phyloP scores from a whole-genome alignment of 2,113 vertebrate species.

The Numenius arquata region DNA sequence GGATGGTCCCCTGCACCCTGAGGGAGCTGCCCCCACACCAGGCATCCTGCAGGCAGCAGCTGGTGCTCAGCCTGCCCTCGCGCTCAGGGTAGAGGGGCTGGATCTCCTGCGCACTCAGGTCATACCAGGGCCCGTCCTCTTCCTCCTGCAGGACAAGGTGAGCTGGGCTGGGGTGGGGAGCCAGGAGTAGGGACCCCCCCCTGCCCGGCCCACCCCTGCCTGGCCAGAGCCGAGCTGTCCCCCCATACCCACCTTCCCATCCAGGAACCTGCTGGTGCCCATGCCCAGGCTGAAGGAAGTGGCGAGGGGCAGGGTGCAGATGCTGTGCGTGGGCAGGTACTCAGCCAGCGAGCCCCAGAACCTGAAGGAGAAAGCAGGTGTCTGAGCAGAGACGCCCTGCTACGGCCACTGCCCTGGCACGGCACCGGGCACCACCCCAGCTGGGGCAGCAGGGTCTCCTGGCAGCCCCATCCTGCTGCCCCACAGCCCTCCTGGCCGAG shows the following conservation, averaged over 20 bases:
- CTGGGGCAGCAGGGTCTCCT: neutral
- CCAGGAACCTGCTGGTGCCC: slow-evolving; percentile 81
- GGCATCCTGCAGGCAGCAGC: slow-evolving; percentile 80
- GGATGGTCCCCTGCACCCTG: slow-evolving; percentile 80
- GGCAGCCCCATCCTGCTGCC: accelerated
- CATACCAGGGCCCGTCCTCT: slow-evolving; percentile 80
- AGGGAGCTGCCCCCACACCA: slow-evolving; percentile 90
- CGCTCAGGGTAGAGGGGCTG: slow-evolving; percentile 82
- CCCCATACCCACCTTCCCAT: slow-evolving; percentile 76
- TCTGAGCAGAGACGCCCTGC: neutral
- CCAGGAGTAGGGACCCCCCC: accelerated
- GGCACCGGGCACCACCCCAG: accelerated
- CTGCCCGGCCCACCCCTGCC: neutral
- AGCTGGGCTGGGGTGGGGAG: accelerated
- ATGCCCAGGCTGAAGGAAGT: slow-evolving; percentile 93
- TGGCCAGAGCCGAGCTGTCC: accelerated
- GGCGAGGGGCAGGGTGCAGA: slow-evolving; percentile 80
- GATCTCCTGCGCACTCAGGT: slow-evolving; percentile 84
- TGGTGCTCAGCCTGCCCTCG: slow-evolving; percentile 70
- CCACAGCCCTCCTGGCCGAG: neutral
- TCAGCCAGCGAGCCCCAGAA: slow-evolving; percentile 84
- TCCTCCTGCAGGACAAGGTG: slow-evolving; percentile 70
- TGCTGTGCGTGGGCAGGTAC: slow-evolving; percentile 79
- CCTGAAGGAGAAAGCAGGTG: slow-evolving; percentile 46
- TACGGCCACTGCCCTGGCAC: accelerated